Conservation (phyloP, 1,140 invertebrate genomes). For the Nilaparvata lugens region DNA sequence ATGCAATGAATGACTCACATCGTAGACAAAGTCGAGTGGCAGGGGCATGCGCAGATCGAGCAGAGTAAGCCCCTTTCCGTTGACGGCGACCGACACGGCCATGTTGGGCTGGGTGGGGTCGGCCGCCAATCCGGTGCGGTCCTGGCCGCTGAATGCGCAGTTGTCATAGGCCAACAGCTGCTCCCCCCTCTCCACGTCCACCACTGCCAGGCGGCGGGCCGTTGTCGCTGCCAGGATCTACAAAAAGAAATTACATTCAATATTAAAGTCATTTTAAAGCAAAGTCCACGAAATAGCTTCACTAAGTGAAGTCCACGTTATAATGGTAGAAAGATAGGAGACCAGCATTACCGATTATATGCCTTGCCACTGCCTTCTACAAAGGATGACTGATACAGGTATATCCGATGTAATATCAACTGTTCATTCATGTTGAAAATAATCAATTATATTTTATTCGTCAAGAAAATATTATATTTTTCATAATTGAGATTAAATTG, state of each 20-base stretch:
- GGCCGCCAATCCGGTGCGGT: conserved; percentile 40
- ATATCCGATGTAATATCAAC: no score
- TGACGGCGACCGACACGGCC: conserved; percentile 39
- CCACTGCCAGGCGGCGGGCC: conserved; percentile 37
- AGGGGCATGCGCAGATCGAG: conserved; percentile 43
- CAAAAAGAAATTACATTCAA: conserved; percentile 6
- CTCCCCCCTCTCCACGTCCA: conserved; percentile 41
- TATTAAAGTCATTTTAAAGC: no score
- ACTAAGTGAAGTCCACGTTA: no score
- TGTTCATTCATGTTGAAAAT: no score
- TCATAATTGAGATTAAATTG: no score
- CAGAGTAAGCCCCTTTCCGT: conserved; percentile 42
- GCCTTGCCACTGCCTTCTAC: no score
- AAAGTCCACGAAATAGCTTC: no score
- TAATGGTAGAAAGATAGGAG: no score
- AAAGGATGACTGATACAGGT: no score
- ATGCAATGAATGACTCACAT: conserved; percentile 34
- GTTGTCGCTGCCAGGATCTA: conserved; percentile 42
- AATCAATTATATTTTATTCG: no score
- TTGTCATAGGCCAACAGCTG: conserved; percentile 42
- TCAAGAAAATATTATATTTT: no score
- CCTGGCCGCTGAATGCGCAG: conserved; percentile 40
- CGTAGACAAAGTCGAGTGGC: conserved; percentile 42
- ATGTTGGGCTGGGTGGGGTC: conserved; percentile 41
- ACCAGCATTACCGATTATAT: no score